Evolutionary conservation across 2,888 invertebrate species (phyloP), one percentile per base, ranked within the genome.

Genomic region (Hydrotaea cyrtoneurina): DNA sequence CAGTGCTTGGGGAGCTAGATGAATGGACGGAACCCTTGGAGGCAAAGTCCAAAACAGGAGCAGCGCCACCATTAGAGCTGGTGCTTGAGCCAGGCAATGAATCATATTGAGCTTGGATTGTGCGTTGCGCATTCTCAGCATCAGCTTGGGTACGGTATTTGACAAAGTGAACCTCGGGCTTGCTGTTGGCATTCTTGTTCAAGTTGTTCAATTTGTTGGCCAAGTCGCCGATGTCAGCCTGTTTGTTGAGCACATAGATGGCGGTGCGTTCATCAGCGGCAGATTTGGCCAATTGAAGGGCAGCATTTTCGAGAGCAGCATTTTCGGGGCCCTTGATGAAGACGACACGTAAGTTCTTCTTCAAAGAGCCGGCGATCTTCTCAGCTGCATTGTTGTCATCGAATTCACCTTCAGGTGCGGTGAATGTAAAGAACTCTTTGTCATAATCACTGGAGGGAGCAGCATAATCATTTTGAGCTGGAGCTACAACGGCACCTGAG

Each of bases 261-360:
- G 90, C 90, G 0, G 92, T 92, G 78, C 89, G 91, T 57, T 92
- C 90, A 79, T 91, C 90, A n/a, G 87, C 87, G 26, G 90, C 89
- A 2, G 89, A 88, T 62, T 89, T 89, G 26, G 89, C 90, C 86
- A 91, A 78, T 83, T 90, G 88, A 0, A 91, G 86, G 2, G 90
- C 91, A 7, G 91, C 90, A 75, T 90, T 89, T 53, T 91, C 90
- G 43, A 91, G 75, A 3, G 88, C 91, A 4, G 85, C 86, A 26
- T 90, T 90, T 86, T 91, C 91, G 72, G 92, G 92, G 8, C 91
- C 89, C 86, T 90, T 91, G 75, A 92, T 92, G 87, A 92, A 92
- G 8, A 92, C 86, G 21, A 92, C 91, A 19, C 91, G 91, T 23
- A 92, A 86, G 77, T 89, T 90, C 73, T 86, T 89, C 69, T 89